Percentiles rank a stretch among this genome's conserved stretches.
phyloP scores from a whole-genome alignment of 2,888 invertebrate species.

The Calameuta filiformis region DNA sequence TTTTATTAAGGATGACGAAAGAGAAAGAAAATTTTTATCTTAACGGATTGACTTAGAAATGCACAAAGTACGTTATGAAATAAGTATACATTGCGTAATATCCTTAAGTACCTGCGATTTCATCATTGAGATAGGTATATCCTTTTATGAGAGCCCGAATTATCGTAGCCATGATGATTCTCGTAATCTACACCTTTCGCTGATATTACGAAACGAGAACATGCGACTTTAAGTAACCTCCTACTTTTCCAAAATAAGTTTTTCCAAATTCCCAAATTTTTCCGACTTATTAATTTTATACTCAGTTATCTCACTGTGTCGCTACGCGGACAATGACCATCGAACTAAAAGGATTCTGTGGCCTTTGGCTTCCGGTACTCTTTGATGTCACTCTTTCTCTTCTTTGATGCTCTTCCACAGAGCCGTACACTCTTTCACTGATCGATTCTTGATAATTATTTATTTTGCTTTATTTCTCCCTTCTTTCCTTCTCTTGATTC shows the following conservation, averaged over 20 bases:
- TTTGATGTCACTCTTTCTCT: neutral
- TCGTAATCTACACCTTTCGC: neutral
- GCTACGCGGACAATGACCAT: neutral
- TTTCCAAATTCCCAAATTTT: neutral
- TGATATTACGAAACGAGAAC: neutral
- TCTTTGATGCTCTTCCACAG: neutral
- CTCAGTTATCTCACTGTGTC: neutral
- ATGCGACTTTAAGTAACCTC: neutral
- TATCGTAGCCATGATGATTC: constrained; percentile 47
- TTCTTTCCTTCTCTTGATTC: neutral
- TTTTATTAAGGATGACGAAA: neutral
- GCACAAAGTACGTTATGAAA: neutral
- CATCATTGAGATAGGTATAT: constrained; percentile 50
- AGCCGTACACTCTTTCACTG: neutral
- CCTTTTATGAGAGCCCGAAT: constrained; percentile 40
- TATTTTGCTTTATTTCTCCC: too few relatives aligned
- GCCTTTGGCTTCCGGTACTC: neutral
- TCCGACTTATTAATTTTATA: neutral
- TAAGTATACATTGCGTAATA: neutral
- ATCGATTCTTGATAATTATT: neutral
- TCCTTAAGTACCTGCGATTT: constrained; percentile 50
- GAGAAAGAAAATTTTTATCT: too few relatives aligned
- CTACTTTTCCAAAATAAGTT: neutral
- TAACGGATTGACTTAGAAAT: neutral
- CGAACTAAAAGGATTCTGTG: neutral